Conservation (phyloP, 2,888 invertebrate genomes). For the Brachylomia viminalis region DNA sequence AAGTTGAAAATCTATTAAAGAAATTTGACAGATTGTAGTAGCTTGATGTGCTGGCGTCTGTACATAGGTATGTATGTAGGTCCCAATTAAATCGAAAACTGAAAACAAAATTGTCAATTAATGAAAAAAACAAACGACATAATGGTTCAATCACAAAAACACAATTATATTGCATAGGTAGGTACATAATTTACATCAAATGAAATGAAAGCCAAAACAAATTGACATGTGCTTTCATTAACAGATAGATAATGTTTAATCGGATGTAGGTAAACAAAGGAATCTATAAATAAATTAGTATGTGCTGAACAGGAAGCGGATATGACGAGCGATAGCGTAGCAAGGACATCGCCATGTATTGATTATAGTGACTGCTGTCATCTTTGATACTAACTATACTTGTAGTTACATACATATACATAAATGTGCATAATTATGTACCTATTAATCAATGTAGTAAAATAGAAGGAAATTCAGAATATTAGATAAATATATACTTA, state of each 20-base stretch:
- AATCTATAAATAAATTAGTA: slow-evolving; percentile 63
- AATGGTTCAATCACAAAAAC: too few relatives aligned
- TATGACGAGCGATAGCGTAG: slow-evolving; percentile 64
- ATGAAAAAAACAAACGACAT: too few relatives aligned
- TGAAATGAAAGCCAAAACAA: neutral
- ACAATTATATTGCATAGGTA: too few relatives aligned
- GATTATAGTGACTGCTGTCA: slow-evolving; percentile 43
- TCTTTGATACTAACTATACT: slow-evolving; percentile 23
- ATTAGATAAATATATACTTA: neutral
- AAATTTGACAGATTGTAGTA: too few relatives aligned
- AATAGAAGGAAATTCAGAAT: neutral
- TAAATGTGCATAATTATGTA: neutral
- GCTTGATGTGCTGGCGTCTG: too few relatives aligned
- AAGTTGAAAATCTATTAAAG: too few relatives aligned
- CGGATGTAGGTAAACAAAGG: slow-evolving; percentile 60
- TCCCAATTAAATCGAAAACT: too few relatives aligned
- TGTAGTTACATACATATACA: neutral
- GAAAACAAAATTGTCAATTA: too few relatives aligned
- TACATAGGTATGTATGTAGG: too few relatives aligned
- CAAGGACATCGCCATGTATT: slow-evolving; percentile 67
- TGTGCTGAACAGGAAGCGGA: slow-evolving; percentile 72
- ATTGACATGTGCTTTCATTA: slow-evolving; percentile 21
- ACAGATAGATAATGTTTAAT: slow-evolving; percentile 21
- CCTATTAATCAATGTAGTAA: neutral
- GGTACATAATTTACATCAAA: too few relatives aligned